Evolutionary conservation across 1,140 invertebrate species (phyloP).

Genomic region (Hycleus phaleratus): DNA sequence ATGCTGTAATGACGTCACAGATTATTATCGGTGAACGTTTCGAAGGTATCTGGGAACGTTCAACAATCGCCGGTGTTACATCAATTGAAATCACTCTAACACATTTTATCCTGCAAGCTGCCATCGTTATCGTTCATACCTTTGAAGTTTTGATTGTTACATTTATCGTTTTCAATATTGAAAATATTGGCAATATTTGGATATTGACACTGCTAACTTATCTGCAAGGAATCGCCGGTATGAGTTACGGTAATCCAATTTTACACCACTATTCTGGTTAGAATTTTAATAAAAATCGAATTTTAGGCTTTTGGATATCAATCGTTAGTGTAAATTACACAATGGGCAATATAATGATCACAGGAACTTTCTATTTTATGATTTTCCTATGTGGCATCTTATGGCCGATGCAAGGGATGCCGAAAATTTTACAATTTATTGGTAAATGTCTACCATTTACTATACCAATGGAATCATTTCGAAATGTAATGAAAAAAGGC

Average conservation of each 20-base stretch:
- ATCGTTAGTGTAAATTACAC: conserved; percentile 67
- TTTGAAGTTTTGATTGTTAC: conserved; percentile 48
- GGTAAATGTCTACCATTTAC: conserved; percentile 59
- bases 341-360: conserved; percentile 72
- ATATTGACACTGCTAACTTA: conserved; percentile 34
- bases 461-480: conserved; percentile 53
- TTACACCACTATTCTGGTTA: background rate
- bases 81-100: conserved; percentile 52
- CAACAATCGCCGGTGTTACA: conserved; percentile 60
- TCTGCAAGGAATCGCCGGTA: conserved; percentile 46
- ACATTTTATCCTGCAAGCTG: conserved; percentile 67
- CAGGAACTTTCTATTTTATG: conserved; percentile 82
- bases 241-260: conserved; percentile 42
- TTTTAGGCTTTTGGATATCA: conserved; percentile 68
- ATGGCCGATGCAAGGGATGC: conserved; percentile 83
- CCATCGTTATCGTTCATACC: conserved; percentile 56
- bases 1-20: conserved; percentile 67
- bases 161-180: conserved; percentile 42
- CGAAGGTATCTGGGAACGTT: conserved; percentile 71
- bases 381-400: conserved; percentile 76
- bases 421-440: conserved; percentile 46
- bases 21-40: conserved; percentile 74
- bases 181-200: conserved; percentile 40
- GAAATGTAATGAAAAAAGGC: conserved; percentile 48
- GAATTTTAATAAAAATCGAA: conserved; percentile 4